Evolutionary conservation across 2,797 vertebrate genomes (phyloP), one percentile per base, ranked within the genome.

Genomic region (Pogonophryne albipinna): DNA sequence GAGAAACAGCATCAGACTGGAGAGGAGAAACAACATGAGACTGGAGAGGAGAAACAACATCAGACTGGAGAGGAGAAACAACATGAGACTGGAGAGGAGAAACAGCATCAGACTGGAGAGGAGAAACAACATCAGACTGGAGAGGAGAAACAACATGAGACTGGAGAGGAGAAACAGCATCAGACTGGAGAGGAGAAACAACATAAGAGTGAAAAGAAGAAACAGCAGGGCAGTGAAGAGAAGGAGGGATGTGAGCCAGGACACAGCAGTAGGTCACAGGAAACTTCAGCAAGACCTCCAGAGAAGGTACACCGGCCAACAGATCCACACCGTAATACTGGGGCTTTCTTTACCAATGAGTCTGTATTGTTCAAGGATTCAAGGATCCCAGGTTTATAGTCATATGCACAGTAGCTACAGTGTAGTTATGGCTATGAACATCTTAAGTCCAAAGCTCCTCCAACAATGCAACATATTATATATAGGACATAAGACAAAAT

Each of bases 251-350:
- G 66, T 58, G 49, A 70, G 31, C 55, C 70, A 44, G 67, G 66
- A 41, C 68, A 0, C 56, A 76, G 74, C 4, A 20, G 42, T n/a
- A 17, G 11, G 4, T 74, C 66, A 41, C 69, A 76, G 52, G 77
- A 85, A n/a, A 77, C 67, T 50, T 74, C 79, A 68, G 52, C 27
- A 23, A 66, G 51, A 82, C 45, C 71, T 15, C 16, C 71, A 73
- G 79, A 87, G 60, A 89, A 92, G 91, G 90, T 91, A 46, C 16
- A 14, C 2, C 3, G 1, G 3, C 44, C 0, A 15, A 45, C 17
- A 53, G 69, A 63, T 13, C 50, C 10, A 12, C 23, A n/a, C 46
- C 27, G 46, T 11, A 12, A n/a, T 7, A 45, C 4, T 20, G 8
- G 10, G 10, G 27, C 46, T 57, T 50, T 57, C 34, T 38, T 38